Evolutionary conservation across 2,888 invertebrate genomes (phyloP), one percentile per base, ranked within the genome.

Genomic region (Ennomos fuscantarius): DNA sequence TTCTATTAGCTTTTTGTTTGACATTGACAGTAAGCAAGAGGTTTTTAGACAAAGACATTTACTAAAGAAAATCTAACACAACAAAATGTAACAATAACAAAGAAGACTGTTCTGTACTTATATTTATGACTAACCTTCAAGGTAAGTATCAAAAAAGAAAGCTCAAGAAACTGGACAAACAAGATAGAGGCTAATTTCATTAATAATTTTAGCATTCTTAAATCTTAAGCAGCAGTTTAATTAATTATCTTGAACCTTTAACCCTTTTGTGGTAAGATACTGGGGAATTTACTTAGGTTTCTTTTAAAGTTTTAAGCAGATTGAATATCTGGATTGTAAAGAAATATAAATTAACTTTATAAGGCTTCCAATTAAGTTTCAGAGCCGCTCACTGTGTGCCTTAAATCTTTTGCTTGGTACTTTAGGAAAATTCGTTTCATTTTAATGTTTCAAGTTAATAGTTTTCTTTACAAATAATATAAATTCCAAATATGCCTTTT

Each of bases 151-250:
- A 51, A 43, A 51, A 12, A 42, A 37, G 43, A 43, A 50, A 34
- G 8, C 33, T 40, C 34, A 35, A 41, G 35, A 50, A 42, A 11
- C 43, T 63, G 64, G 56, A 54, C 59, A 41, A 60, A 59, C 50
- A 57, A 60, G 65, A 67, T 62, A 66, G 5, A 24, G 61, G 60
- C 55, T 66, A 64, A 67, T 67, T 68, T 63, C 62, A 68, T 67
- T 66, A 64, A 65, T 68, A 62, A 64, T 63, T 42, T 54, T 47
- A 47, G 31, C 36, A 39, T 56, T 50, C 46, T 44, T 47, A 33
- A 51, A 24, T 6, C 24, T 24, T 24, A 24, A 24, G 24, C 24
- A 24, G 33, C 51, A 42, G 13, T 47, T 56, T 43, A 34, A 48
- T 55, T 47, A 51, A 35, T 53, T 55, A 47, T 36, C 54, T 59